Percentiles rank a stretch among this genome's conserved stretches.
Conservation (phyloP, 2,797 vertebrate genomes). For the Melanogrammus aeglefinus region DNA sequence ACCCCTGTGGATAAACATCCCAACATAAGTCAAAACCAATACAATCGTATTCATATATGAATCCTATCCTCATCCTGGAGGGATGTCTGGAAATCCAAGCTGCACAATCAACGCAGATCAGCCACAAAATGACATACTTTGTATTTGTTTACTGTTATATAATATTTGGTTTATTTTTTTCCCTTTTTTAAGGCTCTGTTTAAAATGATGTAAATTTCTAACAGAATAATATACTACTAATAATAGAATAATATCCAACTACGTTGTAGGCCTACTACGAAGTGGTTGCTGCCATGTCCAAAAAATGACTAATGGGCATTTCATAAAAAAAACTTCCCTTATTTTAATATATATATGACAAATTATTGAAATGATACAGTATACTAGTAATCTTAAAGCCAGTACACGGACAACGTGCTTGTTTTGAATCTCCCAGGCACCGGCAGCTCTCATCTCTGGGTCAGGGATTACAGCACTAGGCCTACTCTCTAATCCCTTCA, state of each 20-base stretch:
- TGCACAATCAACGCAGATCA: too few species aligned
- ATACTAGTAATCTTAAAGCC: neutral
- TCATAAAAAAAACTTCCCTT: neutral
- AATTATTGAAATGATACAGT: neutral
- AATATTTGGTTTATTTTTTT: neutral
- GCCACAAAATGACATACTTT: too few species aligned
- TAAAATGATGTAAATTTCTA: neutral
- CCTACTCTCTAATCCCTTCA: constrained; percentile 30
- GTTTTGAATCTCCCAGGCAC: neutral
- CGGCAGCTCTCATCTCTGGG: constrained; percentile 3
- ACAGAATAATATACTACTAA: too few species aligned
- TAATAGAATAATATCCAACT: too few species aligned
- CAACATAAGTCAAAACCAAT: too few species aligned
- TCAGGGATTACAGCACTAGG: constrained; percentile 38
- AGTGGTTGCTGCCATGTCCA: too few species aligned
- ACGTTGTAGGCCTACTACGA: too few species aligned
- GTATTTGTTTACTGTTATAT: too few species aligned
- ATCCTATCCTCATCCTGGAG: too few species aligned
- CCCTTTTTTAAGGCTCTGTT: neutral
- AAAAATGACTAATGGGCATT: too few species aligned
- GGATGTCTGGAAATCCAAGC: too few species aligned
- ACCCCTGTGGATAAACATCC: neutral
- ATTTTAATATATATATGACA: neutral
- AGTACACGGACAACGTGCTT: neutral
- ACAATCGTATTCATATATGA: neutral